These are phyloP conservation scores for Phytoseiulus persimilis DNA, from an alignment of 2,888 invertebrate species.

Conservation along the genomic window DNA sequence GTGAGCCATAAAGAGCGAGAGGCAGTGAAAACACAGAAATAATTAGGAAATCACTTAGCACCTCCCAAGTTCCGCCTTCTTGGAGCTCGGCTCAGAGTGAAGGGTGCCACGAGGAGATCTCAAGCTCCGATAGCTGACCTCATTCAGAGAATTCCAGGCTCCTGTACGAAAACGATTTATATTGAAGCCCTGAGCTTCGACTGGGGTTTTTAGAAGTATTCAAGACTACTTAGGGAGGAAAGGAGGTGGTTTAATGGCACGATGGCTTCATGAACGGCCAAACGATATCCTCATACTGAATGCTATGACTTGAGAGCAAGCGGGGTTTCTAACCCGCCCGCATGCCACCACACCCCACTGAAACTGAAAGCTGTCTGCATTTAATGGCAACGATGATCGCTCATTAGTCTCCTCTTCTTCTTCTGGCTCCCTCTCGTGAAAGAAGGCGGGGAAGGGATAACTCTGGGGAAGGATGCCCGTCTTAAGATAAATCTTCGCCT, in stretches of 20 bases:
- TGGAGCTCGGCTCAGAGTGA: background rate
- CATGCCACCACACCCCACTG: background rate
- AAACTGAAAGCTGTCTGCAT: background rate
- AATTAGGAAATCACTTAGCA: background rate
- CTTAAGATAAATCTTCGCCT: background rate
- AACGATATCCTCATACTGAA: background rate
- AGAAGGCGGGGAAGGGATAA: background rate
- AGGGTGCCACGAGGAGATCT: background rate
- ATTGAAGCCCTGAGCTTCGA: background rate
- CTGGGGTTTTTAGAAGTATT: background rate
- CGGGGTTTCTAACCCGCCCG: background rate
- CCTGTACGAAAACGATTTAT: background rate
- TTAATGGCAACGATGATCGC: background rate
- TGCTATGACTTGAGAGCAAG: background rate
- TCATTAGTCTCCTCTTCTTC: background rate
- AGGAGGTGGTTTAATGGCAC: background rate
- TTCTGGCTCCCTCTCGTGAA: background rate
- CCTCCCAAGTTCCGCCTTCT: background rate
- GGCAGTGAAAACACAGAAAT: background rate
- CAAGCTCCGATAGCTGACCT: background rate
- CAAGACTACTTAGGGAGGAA: background rate
- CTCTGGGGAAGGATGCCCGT: background rate
- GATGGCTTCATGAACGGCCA: too few species aligned
- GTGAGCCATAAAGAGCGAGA: background rate
- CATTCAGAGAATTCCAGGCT: background rate